Evolutionary conservation across 1,140 invertebrate species (phyloP).

Genomic region (Hylaeus volcanicus): DNA sequence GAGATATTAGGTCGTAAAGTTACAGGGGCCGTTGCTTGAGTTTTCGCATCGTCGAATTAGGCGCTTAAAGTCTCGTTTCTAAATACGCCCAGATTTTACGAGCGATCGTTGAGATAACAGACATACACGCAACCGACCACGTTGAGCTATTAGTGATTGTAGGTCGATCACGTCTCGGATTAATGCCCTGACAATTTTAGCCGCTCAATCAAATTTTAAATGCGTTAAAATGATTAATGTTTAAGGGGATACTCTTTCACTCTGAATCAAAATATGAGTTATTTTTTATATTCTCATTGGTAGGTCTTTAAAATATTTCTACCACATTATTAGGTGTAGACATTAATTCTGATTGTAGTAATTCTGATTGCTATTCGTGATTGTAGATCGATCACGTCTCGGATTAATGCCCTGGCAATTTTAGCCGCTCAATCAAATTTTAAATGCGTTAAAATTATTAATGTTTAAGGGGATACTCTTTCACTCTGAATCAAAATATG

Average conservation of each 20-base stretch:
- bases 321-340: too few relatives aligned
- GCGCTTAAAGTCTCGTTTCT: neutral
- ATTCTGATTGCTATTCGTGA: neutral
- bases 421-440: neutral
- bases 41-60: too few relatives aligned
- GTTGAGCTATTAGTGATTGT: neutral
- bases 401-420: neutral
- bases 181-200: neutral
- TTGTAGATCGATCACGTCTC: neutral
- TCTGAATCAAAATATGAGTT: too few relatives aligned
- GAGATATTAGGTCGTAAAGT: too few relatives aligned
- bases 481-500: too few relatives aligned
- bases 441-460: constrained; percentile 1
- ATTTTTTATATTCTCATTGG: too few relatives aligned
- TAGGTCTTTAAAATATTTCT: too few relatives aligned
- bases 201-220: neutral
- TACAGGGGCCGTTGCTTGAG: too few relatives aligned
- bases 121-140: too few relatives aligned
- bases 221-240: constrained; percentile 9
- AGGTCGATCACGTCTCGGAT: neutral
- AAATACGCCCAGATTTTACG: neutral
- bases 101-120: too few relatives aligned
- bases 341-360: too few relatives aligned
- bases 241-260: too few relatives aligned
- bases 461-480: neutral